Percentiles rank a stretch among this genome's conserved stretches.
Conservation (phyloP, 2,888 invertebrate species). For the Polymixis lichenea region DNA sequence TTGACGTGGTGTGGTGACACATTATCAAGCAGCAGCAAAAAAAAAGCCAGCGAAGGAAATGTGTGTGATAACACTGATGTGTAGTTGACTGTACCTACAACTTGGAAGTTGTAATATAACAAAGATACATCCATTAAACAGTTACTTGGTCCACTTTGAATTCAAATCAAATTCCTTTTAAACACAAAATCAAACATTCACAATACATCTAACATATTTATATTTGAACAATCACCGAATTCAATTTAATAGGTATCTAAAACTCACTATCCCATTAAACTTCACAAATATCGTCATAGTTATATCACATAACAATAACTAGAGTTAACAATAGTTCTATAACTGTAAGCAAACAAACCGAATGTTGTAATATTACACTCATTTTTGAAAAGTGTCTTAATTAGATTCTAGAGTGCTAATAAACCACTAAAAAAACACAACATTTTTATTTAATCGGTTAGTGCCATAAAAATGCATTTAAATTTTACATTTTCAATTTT, state of each 20-base stretch:
- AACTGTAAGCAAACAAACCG: slow-evolving; percentile 35
- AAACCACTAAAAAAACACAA: too few species aligned
- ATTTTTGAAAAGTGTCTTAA: too few species aligned
- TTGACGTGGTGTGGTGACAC: too few species aligned
- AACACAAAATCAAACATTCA: background rate
- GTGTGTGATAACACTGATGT: background rate
- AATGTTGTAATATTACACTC: slow-evolving; percentile 30
- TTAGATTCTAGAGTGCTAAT: too few species aligned
- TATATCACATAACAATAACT: background rate
- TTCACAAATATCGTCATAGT: slow-evolving; percentile 12
- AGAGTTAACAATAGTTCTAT: slow-evolving; percentile 39
- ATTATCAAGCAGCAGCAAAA: too few species aligned
- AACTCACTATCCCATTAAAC: slow-evolving; percentile 29
- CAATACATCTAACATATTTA: background rate
- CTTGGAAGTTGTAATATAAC: background rate
- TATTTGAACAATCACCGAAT: slow-evolving; percentile 3
- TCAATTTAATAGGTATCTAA: slow-evolving; percentile 2
- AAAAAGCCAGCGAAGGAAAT: too few species aligned
- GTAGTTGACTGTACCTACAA: background rate
- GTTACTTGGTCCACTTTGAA: background rate
- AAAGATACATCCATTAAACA: background rate
- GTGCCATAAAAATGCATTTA: too few species aligned
- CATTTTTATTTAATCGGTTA: too few species aligned
- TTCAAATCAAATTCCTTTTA: background rate
- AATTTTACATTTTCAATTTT: too few species aligned